These are phyloP conservation scores for Coracopsis vasa DNA, from an alignment of 2,113 vertebrate species.

Conservation along the genomic window DNA sequence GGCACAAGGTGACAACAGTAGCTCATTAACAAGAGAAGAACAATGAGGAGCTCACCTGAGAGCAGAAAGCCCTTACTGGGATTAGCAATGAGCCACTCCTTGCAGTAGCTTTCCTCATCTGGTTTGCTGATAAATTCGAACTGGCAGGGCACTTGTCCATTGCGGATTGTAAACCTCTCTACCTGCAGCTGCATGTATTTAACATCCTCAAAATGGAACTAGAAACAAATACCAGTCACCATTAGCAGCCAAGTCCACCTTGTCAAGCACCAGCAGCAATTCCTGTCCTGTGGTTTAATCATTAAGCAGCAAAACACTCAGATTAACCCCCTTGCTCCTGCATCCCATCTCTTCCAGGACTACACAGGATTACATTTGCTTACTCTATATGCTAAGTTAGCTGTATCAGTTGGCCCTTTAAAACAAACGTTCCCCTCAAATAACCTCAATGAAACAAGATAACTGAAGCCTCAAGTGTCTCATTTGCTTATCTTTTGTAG, in stretches of 20 bases:
- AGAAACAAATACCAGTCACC: neutral
- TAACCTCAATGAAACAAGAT: neutral
- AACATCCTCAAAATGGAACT: conserved; percentile 90
- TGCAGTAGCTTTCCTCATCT: conserved; percentile 87
- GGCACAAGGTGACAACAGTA: neutral
- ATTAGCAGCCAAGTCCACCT: neutral
- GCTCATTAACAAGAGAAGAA: neutral
- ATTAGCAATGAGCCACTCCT: conserved; percentile 89
- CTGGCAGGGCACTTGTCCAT: conserved; percentile 92
- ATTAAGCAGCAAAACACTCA: neutral
- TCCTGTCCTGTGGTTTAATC: neutral
- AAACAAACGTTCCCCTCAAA: neutral
- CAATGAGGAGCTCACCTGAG: conserved; percentile 77
- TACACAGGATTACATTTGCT: neutral
- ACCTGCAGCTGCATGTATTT: conserved; percentile 93
- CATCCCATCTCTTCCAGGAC: neutral
- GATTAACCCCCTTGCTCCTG: neutral
- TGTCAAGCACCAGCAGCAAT: neutral
- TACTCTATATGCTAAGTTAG: neutral
- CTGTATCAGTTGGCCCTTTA: neutral
- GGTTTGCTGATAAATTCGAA: conserved; percentile 96
- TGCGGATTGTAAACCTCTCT: conserved; percentile 81
- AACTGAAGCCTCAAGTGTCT: neutral
- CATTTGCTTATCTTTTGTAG: neutral
- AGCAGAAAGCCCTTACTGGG: conserved; percentile 90